Percentiles rank a stretch among this genome's conserved stretches.
Conservation (phyloP, 2,113 vertebrate species). For the Nycticryphes semicollaris region DNA sequence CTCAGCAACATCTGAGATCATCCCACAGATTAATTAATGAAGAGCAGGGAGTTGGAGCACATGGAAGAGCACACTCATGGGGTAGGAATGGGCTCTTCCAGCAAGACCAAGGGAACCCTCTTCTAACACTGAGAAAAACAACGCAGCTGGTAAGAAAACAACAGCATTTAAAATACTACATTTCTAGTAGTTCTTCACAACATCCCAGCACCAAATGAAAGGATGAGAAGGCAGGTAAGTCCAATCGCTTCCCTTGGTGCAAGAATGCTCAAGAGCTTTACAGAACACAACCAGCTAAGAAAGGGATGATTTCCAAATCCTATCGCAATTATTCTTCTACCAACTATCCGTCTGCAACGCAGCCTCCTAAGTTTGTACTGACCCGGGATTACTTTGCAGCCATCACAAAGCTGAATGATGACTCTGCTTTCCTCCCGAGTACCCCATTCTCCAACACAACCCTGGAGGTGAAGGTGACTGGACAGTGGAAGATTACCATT, state of each 20-base stretch:
- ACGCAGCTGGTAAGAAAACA: background rate
- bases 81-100: background rate
- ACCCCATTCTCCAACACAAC: background rate
- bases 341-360: background rate
- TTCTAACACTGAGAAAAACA: background rate
- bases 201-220: background rate
- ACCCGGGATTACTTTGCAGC: background rate
- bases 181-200: background rate
- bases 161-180: background rate
- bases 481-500: background rate
- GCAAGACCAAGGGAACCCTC: background rate
- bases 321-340: constrained; percentile 22
- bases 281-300: background rate
- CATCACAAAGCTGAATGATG: background rate
- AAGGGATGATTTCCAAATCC: constrained; percentile 12
- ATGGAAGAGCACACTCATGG: background rate
- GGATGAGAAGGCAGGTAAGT: background rate
- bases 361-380: background rate
- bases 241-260: background rate
- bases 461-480: background rate
- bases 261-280: background rate
- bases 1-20: background rate
- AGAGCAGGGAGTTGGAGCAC: background rate
- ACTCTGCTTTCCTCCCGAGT: background rate
- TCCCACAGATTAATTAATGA: background rate